These are phyloP conservation scores for Fragum whitleyi DNA, from an alignment of 2,888 invertebrate genomes.

Conservation along the genomic window DNA sequence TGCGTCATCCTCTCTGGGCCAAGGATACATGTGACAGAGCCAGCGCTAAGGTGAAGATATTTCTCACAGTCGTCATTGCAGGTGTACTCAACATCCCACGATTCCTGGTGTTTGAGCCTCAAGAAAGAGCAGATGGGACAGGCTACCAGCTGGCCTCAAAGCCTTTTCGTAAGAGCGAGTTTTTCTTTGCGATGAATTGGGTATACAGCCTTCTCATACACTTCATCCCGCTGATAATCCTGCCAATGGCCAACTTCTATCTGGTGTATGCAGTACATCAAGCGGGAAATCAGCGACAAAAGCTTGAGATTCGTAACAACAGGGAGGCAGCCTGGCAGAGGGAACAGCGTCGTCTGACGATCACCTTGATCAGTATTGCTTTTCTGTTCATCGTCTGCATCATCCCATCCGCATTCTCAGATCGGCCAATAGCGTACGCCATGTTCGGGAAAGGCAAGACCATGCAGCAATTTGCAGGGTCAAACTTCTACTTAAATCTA, in stretches of 20 bases:
- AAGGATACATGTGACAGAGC: conserved; percentile 78
- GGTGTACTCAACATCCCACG: conserved; percentile 78
- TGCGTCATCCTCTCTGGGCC: conserved; percentile 80
- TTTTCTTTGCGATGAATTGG: conserved; percentile 74
- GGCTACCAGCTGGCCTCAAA: conserved; percentile 65
- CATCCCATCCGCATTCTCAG: conserved; percentile 80
- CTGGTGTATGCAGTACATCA: conserved; percentile 76
- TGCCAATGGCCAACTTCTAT: conserved; percentile 75
- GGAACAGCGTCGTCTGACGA: conserved; percentile 80
- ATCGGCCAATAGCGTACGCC: conserved; percentile 77
- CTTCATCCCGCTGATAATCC: conserved; percentile 75
- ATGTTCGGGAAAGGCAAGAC: conserved; percentile 70
- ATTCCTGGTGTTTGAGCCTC: conserved; percentile 73
- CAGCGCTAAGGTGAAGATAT: conserved; percentile 77
- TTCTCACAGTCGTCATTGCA: conserved; percentile 69
- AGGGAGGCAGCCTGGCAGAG: conserved; percentile 75
- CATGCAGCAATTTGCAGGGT: conserved; percentile 61
- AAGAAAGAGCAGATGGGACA: conserved; percentile 28
- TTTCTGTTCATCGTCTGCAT: conserved; percentile 81
- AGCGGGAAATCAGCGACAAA: conserved; percentile 70
- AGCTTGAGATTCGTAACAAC: conserved; percentile 72
- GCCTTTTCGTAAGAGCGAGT: conserved; percentile 66
- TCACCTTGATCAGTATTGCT: conserved; percentile 81
- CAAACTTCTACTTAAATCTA: conserved; percentile 70
- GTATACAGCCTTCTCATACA: conserved; percentile 75